Evolutionary conservation across 2,888 invertebrate genomes (phyloP).

Genomic region (Mystacides longicornis): DNA sequence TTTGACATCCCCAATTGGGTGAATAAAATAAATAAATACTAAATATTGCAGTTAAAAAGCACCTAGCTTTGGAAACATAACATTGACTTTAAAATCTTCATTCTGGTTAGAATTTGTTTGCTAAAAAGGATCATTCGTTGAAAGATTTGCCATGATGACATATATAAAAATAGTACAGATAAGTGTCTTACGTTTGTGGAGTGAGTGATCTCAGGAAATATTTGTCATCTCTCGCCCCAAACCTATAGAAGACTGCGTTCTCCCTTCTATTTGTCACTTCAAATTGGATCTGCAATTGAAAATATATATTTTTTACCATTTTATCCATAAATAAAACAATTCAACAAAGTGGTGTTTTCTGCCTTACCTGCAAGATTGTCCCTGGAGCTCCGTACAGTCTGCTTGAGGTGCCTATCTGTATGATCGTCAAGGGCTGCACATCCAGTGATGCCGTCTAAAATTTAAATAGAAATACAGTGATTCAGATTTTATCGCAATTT

Average conservation of each 20-base stretch:
- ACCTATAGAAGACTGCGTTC: slow-evolving; percentile 47
- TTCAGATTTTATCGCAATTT: too few relatives aligned
- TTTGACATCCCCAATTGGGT: too few relatives aligned
- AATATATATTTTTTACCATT: neutral
- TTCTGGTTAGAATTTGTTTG: too few relatives aligned
- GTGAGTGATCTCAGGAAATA: slow-evolving; percentile 49
- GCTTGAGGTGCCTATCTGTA: slow-evolving; percentile 42
- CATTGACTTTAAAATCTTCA: too few relatives aligned
- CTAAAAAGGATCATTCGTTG: neutral
- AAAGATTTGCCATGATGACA: neutral
- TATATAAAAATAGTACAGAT: neutral
- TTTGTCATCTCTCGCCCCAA: slow-evolving; percentile 53
- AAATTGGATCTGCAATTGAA: slow-evolving; percentile 48
- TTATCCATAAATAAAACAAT: neutral
- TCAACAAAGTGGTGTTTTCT: neutral
- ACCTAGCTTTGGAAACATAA: too few relatives aligned
- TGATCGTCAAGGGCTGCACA: slow-evolving; percentile 28
- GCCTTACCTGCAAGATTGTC: slow-evolving; percentile 39
- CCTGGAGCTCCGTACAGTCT: slow-evolving; percentile 42
- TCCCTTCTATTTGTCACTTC: slow-evolving; percentile 67
- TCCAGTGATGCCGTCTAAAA: neutral
- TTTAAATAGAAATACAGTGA: too few relatives aligned
- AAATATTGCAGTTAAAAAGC: too few relatives aligned
- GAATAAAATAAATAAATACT: too few relatives aligned
- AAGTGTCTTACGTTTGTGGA: slow-evolving; percentile 45